Base-by-base conservation (phyloP, 2,113 vertebrate genomes). In the Nothoprocta pentlandii region DNA sequence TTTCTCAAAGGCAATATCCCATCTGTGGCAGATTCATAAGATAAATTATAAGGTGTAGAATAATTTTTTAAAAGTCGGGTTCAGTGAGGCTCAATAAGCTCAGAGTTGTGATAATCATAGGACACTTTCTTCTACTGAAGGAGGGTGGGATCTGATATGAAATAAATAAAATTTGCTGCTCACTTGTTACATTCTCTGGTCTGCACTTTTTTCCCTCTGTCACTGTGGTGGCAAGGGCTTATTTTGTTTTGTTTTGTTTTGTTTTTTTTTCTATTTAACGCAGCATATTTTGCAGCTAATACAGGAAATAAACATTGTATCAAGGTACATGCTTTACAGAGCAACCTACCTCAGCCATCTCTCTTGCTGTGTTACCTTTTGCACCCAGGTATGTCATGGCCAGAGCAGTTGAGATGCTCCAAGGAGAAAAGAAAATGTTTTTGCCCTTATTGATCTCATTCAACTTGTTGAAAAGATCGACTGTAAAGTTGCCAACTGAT, bases 401-500 rank as follows among this genome's bases (percentile, higher is more conserved):
- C 93, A 99, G 87, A 32, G 98, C 98, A 7, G 98, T 97, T 12
- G 99, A 98, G 97, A 99, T 97, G 91, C 99, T 98, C 95, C 98
- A 97, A 0, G 99, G 98, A 3, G 98, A 99, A 61, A 99, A 54
- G 80, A 99, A 99, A 90, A 99, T 44, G 67, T 99, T 99, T 28
- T 97, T 96, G 0, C 47, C 64, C 8, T 97, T 51, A 1, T 91
- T 94, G 1, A 16, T 10, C 32, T 97, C 96, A 92, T 97, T 97
- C 86, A 99, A 77, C 28, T 97, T 97, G 75, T 97, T 98, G 91
- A 98, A 98, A 85, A 99, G 96, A 32, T 98, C 98, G 92, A 99
- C 28, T 11, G 98, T 97, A 70, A 99, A 99, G 5, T 41, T 74
- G 2, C 98, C 98, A 91, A 98, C 97, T 44, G 99, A 98, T 80